Percentiles rank a stretch among this genome's conserved stretches.
Evolutionary conservation across 2,888 invertebrate species (phyloP).

Genomic region (Andrena dorsata): DNA sequence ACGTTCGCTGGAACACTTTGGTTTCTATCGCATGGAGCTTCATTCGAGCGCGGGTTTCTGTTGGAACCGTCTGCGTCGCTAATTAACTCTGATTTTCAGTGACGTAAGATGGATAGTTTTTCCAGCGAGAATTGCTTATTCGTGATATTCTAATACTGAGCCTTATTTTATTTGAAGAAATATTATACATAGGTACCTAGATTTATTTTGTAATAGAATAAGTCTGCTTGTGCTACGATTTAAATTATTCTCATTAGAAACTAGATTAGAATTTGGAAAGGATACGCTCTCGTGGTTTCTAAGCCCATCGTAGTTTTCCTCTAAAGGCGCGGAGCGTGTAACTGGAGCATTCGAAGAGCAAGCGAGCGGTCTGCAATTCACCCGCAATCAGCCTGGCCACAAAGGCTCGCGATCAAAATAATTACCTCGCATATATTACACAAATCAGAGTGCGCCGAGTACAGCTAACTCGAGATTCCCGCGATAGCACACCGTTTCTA

Average conservation of each 20-base stretch:
- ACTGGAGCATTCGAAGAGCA: slow-evolving; percentile 66
- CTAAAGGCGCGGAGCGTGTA: slow-evolving; percentile 36
- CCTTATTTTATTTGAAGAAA: too few relatives aligned
- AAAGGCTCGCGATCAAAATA: slow-evolving; percentile 57
- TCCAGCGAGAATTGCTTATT: not conserved
- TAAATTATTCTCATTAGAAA: slow-evolving; percentile 38
- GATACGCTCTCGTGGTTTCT: slow-evolving; percentile 29
- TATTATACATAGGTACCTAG: too few relatives aligned
- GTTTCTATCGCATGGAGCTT: slow-evolving; percentile 23
- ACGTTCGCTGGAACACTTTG: slow-evolving; percentile 36
- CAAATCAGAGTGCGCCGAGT: slow-evolving; percentile 51
- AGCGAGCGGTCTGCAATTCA: slow-evolving; percentile 64
- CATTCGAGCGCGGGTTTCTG: not conserved
- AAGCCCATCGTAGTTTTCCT: slow-evolving; percentile 1
- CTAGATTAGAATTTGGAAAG: slow-evolving; percentile 29
- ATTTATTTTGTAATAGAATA: too few relatives aligned
- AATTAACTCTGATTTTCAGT: not conserved
- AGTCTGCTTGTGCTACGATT: not conserved
- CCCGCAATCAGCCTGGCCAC: slow-evolving; percentile 27
- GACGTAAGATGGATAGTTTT: not conserved
- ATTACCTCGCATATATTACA: slow-evolving; percentile 64
- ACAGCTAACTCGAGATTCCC: slow-evolving; percentile 43
- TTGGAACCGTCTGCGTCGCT: not conserved
- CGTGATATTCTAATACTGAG: not conserved
- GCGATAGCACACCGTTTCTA: slow-evolving; percentile 26